These are phyloP conservation scores for Calephelis perditalis DNA, from an alignment of 2,888 invertebrate genomes.

Conservation along the genomic window DNA sequence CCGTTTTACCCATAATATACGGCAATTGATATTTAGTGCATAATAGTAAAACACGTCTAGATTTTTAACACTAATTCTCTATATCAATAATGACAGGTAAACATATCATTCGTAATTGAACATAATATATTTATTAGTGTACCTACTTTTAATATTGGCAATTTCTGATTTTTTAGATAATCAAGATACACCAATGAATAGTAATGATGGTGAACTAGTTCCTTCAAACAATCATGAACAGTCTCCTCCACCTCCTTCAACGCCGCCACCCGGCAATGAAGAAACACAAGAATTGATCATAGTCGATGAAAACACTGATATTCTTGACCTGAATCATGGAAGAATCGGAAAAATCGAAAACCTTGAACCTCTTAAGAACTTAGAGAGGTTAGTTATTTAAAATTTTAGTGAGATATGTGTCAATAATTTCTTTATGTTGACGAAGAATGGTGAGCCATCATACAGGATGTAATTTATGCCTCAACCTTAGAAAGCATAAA, in stretches of 20 bases:
- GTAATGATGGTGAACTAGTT: conserved; percentile 35
- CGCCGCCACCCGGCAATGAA: conserved; percentile 49
- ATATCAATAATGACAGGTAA: too few relatives aligned
- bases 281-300: conserved; percentile 80
- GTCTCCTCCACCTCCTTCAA: conserved; percentile 46
- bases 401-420: too few relatives aligned
- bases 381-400: conserved; percentile 77
- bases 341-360: conserved; percentile 91
- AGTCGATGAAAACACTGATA: conserved; percentile 81
- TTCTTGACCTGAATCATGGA: conserved; percentile 94
- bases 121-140: not conserved
- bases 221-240: conserved; percentile 30
- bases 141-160: not conserved
- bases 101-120: too few relatives aligned
- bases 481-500: too few relatives aligned
- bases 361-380: conserved; percentile 84
- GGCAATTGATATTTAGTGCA: too few relatives aligned
- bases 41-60: too few relatives aligned
- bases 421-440: too few relatives aligned
- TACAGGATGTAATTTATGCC: too few relatives aligned
- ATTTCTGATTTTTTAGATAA: conserved; percentile 38
- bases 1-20: too few relatives aligned
- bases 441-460: too few relatives aligned
- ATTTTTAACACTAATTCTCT: too few relatives aligned
- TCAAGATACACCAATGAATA: conserved; percentile 38